Evolutionary conservation across 2,797 vertebrate species (phyloP), one percentile per base, ranked within the genome.

Genomic region (Anguilla pacifica): DNA sequence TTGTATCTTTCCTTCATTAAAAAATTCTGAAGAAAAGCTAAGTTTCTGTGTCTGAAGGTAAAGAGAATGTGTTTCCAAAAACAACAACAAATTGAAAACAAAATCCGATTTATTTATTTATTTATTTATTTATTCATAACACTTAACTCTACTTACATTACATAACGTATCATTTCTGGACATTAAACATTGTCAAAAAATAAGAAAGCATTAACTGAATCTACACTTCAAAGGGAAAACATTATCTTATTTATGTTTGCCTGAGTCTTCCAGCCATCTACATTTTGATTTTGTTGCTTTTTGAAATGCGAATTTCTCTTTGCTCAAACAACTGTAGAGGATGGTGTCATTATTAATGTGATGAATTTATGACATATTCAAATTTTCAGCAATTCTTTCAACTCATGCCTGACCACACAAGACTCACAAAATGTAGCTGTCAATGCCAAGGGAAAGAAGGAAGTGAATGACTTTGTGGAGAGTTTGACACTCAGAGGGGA

Each of bases 401-500:
- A 94, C 93, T 92, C 93, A 92, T 92, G 90, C 92, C 92, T 95
- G 94, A 94, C 91, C 91, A 90, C 90, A 89, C 25, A 89, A 92
- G 93, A 93, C 83, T 91, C 92, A 93, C 94, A 94, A 95, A 95
- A 94, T 95, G 94, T 94, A 95, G 93, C 94, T 96, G 95, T 96
- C 95, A 96, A 92, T 94, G 93, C 93, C 91, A 70, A 89, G 88
- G 43, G 91, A 91, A 94, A 92, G 92, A 93, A 93, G 94, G 92
- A 93, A 94, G 94, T 91, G 92, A 90, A 92, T 95, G 96, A 96
- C 95, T 96, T 96, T 96, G 95, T 92, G 93, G 94, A 94, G 94
- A 96, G 95, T 96, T 96, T 96, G 95, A 96, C 94, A 94, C 94
- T 95, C 93, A 93, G 93, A 94, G 94, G 94, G 94, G 92, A 94